These are phyloP conservation scores for Choloepus hoffmanni DNA, from an alignment of 2,113 vertebrate species.

Conservation along the genomic window DNA sequence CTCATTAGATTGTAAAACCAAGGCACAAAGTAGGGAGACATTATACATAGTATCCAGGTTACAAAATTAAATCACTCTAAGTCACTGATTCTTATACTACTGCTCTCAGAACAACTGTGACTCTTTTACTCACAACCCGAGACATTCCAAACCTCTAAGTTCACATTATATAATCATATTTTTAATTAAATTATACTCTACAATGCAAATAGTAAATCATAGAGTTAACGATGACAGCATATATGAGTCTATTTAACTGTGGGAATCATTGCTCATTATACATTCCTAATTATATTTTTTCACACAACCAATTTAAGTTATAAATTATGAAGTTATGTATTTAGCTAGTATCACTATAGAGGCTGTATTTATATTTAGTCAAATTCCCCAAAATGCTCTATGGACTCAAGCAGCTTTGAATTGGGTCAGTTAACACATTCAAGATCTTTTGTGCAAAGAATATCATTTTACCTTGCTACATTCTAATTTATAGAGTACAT, in stretches of 20 bases:
- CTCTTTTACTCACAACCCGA: not conserved
- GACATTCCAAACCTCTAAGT: slow-evolving; percentile 1
- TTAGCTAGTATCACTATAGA: not conserved
- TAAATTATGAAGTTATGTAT: slow-evolving; percentile 7
- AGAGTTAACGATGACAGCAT: not conserved
- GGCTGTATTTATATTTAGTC: not conserved
- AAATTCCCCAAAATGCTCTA: not conserved
- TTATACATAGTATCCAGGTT: not conserved
- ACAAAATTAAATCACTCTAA: slow-evolving; percentile 35
- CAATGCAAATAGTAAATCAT: slow-evolving; percentile 5
- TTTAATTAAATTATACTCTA: not conserved
- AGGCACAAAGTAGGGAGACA: slow-evolving; percentile 21
- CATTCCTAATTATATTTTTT: not conserved
- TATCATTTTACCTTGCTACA: not conserved
- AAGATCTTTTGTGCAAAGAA: not conserved
- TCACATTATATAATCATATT: not conserved
- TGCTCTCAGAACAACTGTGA: not conserved
- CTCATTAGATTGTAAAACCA: slow-evolving; percentile 36
- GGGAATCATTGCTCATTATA: not conserved
- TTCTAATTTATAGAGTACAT: not conserved
- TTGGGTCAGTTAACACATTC: not conserved
- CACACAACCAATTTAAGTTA: not conserved
- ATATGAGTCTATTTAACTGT: not conserved
- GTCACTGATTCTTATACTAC: not conserved
- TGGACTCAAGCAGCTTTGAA: not conserved